Conservation (phyloP, 2,797 vertebrate species). For the Parambassis ranga region DNA sequence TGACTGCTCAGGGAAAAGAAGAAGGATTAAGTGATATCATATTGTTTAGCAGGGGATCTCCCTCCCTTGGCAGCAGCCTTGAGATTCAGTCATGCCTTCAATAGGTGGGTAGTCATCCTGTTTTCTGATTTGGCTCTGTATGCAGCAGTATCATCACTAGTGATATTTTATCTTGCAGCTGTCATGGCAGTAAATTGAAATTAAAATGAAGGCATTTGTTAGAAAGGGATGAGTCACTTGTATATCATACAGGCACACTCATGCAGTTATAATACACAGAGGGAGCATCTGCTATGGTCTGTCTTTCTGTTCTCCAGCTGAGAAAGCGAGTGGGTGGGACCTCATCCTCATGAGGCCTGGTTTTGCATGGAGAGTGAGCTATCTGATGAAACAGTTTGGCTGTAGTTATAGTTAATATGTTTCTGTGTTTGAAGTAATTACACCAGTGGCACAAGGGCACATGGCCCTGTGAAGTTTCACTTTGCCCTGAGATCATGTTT, state of each 20-base stretch:
- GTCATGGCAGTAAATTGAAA: slow-evolving; percentile 53
- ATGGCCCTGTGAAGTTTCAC: background rate
- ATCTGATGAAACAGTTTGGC: slow-evolving; percentile 22
- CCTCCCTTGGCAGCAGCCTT: slow-evolving; percentile 54
- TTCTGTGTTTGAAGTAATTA: slow-evolving; percentile 24
- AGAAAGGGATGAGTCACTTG: slow-evolving; percentile 57
- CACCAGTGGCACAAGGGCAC: background rate
- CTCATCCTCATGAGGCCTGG: slow-evolving; percentile 9
- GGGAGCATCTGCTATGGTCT: slow-evolving; percentile 47
- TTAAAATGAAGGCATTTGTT: slow-evolving; percentile 60
- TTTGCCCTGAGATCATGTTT: slow-evolving; percentile 34
- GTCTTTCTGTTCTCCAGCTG: slow-evolving; percentile 49
- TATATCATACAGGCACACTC: slow-evolving; percentile 47
- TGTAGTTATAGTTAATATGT: slow-evolving; percentile 26
- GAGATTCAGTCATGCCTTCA: slow-evolving; percentile 61
- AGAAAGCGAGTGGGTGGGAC: slow-evolving; percentile 37
- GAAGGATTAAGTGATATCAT: slow-evolving; percentile 69
- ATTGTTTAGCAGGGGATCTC: slow-evolving; percentile 71
- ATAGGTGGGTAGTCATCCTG: slow-evolving; percentile 57
- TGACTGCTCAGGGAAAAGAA: slow-evolving; percentile 57
- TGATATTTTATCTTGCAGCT: slow-evolving; percentile 63
- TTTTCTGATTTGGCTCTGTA: slow-evolving; percentile 37
- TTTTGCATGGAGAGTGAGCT: slow-evolving; percentile 10
- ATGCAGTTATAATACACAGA: slow-evolving; percentile 39
- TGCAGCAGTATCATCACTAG: slow-evolving; percentile 29